Evolutionary conservation across 2,888 invertebrate species (phyloP), one percentile per base, ranked within the genome.

Genomic region (Acanthococcus lagerstroemiae): DNA sequence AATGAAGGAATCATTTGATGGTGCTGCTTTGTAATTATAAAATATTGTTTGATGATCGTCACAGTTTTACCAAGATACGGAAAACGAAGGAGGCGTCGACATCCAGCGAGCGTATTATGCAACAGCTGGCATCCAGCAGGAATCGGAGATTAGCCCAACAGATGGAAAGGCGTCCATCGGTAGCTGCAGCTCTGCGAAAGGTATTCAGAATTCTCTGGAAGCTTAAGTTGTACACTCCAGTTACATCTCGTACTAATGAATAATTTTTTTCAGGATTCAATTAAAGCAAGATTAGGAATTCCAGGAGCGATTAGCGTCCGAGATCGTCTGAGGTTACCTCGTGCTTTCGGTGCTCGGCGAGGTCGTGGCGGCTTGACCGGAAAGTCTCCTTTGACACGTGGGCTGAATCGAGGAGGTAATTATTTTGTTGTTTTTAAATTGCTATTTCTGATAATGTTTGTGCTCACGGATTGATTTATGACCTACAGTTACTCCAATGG

Each of bases 91-190:
- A 63, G 21, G 26, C 52, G 4, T 63, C 63, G 4, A 17, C 58
- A 5, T 52, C 63, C 24, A 17, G 63, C 4, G 63, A 52, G n/a
- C 21, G 63, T 21, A 54, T 63, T 21, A 63, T 63, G 63, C 63
- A 63, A 50, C 63, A 63, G 25, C 24, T 63, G 44, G 63, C 63
- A n/a, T 63, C 63, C 9, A 52, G 54, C 52, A 27, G 63, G 37
- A 63, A 63, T 17, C 26, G 54, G 7, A 19, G 63, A 54, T 44
- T 63, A 22, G 63, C 63, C 2, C 63, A 63, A 15, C 63, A 63
- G 37, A 63, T 63, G 63, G 63, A 63, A 44, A 63, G 44, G 37
- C 63, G 63, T 54, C 63, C 63, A 22, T 52, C 63, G 4, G 63
- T 63, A 15, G 63, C 63, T 5, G 63, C 63, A 21, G 63, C 63